Evolutionary conservation across 2,113 vertebrate species (phyloP), one percentile per base, ranked within the genome.

Genomic region (Clarias macrocephalus): DNA sequence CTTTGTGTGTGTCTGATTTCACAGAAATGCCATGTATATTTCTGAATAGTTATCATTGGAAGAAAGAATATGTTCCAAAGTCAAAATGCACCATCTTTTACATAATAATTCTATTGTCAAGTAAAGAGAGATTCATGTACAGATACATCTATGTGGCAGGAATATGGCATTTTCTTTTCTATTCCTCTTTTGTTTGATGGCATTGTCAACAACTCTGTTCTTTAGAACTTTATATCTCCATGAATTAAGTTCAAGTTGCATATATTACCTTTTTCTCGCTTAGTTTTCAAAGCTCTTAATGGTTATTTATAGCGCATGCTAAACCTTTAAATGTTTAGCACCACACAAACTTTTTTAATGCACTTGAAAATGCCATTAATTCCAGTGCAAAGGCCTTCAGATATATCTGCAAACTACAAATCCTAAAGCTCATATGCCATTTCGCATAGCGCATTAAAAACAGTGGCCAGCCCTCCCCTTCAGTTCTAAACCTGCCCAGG

Each of bases 401-500:
- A 86, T 9, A 80, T 68, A 54, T 68, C 19, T 3, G n/a, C 23
- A 52, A 77, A 85, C 60, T 54, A 54, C n/a, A 48, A 33, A 85
- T 54, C 60, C 75, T 54, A 18, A 80, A 80, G 30, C 85, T 42
- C 62, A 60, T 21, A 9, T 66, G 28, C 77, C 63, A 59, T 37
- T 86, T 56, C 76, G 48, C 63, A 54, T 15, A 60, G 68, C 13
- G 25, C 7, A 33, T 10, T 60, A 84, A 87, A 86, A 87, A n/a
- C 63, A 54, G 52, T 68, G 81, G 72, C 73, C 81, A 65, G 15
- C 48, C 82, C 72, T 68, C 60, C 81, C 80, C 59, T 33, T 82
- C 80, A 54, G 68, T 87, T 84, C 62, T 66, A 84, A 84, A 83
- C 86, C 60, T 87, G 86, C 65, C 75, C 85, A 12, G 11, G 42